A percentile compares a stretch with the other conserved stretches of the same genome.
Conservation (phyloP, 2,797 vertebrate genomes). For the Spondyliosoma cantharus region DNA sequence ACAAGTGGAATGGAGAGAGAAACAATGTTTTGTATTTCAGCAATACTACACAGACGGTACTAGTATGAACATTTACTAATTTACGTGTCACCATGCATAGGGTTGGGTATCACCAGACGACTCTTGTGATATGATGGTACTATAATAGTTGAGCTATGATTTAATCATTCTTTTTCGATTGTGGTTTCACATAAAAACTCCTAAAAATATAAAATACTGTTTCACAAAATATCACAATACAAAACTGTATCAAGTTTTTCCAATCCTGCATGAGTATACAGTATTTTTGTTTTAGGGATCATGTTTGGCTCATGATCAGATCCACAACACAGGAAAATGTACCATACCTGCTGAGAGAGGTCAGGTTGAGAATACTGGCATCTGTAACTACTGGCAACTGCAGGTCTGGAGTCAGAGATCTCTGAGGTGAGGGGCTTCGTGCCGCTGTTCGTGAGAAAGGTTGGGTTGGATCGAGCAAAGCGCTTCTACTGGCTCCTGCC, state of each 20-base stretch:
- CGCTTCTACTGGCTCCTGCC: conserved; percentile 84
- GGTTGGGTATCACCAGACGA: background rate
- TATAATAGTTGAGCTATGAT: background rate
- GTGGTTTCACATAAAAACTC: background rate
- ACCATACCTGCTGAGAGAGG: conserved; percentile 81
- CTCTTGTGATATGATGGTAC: background rate
- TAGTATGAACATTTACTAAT: background rate
- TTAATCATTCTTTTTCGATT: background rate
- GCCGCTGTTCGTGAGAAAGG: conserved; percentile 86
- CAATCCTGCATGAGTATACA: background rate
- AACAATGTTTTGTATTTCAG: conserved; percentile 18
- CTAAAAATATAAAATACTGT: background rate
- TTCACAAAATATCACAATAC: background rate
- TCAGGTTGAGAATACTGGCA: conserved; percentile 83
- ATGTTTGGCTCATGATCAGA: conserved; percentile 29
- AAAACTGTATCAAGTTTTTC: background rate
- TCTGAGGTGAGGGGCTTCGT: conserved; percentile 78
- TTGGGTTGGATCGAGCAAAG: conserved; percentile 83
- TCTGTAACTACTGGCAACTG: conserved; percentile 83
- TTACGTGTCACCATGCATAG: background rate
- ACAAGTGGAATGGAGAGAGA: conserved; percentile 10
- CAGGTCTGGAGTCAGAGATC: conserved; percentile 80
- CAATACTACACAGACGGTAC: background rate
- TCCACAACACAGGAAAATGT: conserved; percentile 11
- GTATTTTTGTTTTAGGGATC: conserved; percentile 2